Evolutionary conservation across 2,888 invertebrate genomes (phyloP), one percentile per base, ranked within the genome.

Genomic region (Drosophila dives): DNA sequence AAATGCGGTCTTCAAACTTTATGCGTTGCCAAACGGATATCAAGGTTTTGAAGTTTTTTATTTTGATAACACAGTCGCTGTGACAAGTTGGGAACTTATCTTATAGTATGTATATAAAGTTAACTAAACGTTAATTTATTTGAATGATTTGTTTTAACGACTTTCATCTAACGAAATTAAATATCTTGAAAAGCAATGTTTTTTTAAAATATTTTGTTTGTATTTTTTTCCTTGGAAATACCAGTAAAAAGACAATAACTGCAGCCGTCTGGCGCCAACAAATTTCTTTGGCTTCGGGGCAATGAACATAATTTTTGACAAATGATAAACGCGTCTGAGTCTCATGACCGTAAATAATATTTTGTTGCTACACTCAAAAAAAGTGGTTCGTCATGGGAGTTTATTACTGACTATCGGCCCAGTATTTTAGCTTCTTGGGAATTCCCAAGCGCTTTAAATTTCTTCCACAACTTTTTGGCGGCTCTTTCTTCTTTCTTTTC

Each of bases 251-350:
- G 32, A 65, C 42, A 75, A 74, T 51, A 67, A 56, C 50, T 72
- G 67, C 58, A 74, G 51, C 67, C 60, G 85, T 72, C 88, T 83
- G 83, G 77, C 86, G 89, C 89, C 88, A 82, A 78, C 76, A 49
- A 81, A 80, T 83, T 83, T 86, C 88, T 86, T 75, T 77, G 58
- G 56, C 56, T 65, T 59, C 55, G 55, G 62, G 76, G 55, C 51
- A 42, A 17, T 29, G 55, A 74, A 66, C 72, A 67, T 72, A 65
- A 68, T 55, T 70, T 71, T 75, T 75, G 77, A 64, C 81, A 89
- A 84, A 84, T 89, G 86, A 86, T 83, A 81, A 89, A 78, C 56
- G 67, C 61, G 32, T 20, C 56, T 49, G 29, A 56, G 26, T 29
- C 42, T 55, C 50, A 60, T 64, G 63, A 66, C 65, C 60, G 64